Evolutionary conservation across 2,888 invertebrate genomes (phyloP).

Genomic region (Agonopterix alstromeriana): DNA sequence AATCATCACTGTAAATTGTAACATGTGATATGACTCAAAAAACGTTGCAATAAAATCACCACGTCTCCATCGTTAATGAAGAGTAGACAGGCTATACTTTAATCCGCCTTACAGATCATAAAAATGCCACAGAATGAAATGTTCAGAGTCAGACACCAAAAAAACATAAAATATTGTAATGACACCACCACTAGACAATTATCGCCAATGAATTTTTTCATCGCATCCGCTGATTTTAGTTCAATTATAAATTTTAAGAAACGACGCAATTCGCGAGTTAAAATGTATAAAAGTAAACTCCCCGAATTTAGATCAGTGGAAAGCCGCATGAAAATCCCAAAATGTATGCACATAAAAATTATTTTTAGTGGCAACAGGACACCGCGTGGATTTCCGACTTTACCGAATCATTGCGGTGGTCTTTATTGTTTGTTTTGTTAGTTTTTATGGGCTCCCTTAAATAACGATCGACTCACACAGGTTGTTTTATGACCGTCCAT

Average conservation of each 20-base stretch:
- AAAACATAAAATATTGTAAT: slow-evolving; percentile 4
- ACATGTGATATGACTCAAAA: not conserved
- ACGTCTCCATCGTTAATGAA: too few relatives aligned
- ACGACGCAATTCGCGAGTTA: not conserved
- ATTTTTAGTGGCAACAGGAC: slow-evolving; percentile 44
- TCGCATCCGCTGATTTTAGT: not conserved
- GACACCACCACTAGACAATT: slow-evolving; percentile 4
- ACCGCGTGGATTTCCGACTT: slow-evolving; percentile 51
- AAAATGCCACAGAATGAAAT: slow-evolving; percentile 2
- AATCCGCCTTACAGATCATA: slow-evolving; percentile 1
- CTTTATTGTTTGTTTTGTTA: slow-evolving; percentile 56
- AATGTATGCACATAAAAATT: slow-evolving; percentile 1
- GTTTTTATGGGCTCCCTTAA: slow-evolving; percentile 58
- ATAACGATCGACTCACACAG: slow-evolving; percentile 50
- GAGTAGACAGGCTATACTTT: not conserved
- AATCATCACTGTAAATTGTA: slow-evolving; percentile 1
- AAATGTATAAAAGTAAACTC: not conserved
- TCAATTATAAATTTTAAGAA: not conserved
- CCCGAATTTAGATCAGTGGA: not conserved
- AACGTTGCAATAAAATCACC: not conserved
- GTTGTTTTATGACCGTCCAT: slow-evolving; percentile 42
- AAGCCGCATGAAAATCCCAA: not conserved
- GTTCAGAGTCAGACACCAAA: slow-evolving; percentile 1
- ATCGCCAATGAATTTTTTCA: slow-evolving; percentile 5
- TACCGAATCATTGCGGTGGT: slow-evolving; percentile 60